These are phyloP conservation scores for Hydraecia micacea DNA, from an alignment of 2,888 invertebrate genomes.

Conservation along the genomic window DNA sequence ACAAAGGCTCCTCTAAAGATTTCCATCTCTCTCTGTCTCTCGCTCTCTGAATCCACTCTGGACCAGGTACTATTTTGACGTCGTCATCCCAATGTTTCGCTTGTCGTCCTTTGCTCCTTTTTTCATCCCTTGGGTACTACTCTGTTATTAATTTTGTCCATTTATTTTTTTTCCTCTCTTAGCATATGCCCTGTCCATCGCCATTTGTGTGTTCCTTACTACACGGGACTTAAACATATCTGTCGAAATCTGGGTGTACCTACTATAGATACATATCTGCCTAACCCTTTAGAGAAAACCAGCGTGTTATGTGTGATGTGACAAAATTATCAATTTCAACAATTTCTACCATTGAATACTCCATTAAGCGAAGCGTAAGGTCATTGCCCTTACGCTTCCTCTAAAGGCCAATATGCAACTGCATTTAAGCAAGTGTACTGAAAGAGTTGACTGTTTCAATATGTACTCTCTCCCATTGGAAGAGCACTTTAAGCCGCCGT, in stretches of 20 bases:
- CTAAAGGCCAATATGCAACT: conserved; percentile 28
- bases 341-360: neutral
- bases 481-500: conserved; percentile 64
- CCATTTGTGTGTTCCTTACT: neutral
- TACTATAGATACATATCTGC: neutral
- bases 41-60: no score
- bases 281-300: neutral
- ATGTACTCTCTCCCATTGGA: conserved; percentile 53
- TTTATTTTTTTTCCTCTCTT: no score
- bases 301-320: neutral
- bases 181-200: no score
- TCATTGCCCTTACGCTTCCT: neutral
- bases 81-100: no score
- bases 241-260: neutral
- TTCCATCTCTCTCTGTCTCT: no score
- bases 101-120: no score
- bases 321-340: neutral
- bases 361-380: neutral
- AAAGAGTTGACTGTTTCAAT: conserved; percentile 59
- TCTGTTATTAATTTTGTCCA: no score
- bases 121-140: no score
- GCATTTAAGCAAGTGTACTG: conserved; percentile 29
- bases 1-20: no score
- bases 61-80: no score
- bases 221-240: neutral